Base-by-base conservation (phyloP, 2,113 vertebrate genomes). In the Ptyas mucosa region DNA sequence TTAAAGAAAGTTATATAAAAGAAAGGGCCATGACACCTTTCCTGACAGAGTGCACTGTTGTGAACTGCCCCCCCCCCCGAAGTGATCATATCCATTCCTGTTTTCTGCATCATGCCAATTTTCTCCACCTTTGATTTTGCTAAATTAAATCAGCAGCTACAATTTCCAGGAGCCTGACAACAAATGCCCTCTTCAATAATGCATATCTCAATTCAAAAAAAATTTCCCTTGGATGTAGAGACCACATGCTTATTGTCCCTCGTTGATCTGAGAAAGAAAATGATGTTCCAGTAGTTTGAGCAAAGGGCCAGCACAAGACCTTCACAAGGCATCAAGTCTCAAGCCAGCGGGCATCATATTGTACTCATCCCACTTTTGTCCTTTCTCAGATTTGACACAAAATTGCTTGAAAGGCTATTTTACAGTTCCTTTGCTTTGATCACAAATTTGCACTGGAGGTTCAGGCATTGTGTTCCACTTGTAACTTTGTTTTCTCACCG, bases 181-280 rank as follows among this genome's bases (percentile, higher is more conserved):
- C 3, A 64, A 95, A 93, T 34, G 81, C n/a, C 86, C 85, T 97
- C 53, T 91, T 97, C 96, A 97, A 97, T 97, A 97, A 97, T 95
- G 95, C 93, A 97, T 75, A 94, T 81, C 96, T 97, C 95, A 96
- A 93, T 97, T 97, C 93, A 95, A 89, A 69, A 92, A 92, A 93
- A 61, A 93, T 94, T 96, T 93, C 91, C 64, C 92, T 91, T 85
- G 93, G 90, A 94, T 95, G 96, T 94, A 95, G 96, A 95, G 85
- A 7, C 52, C 58, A 51, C 2, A 1, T 93, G 92, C 89, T 57
- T 92, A 5, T 3, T 95, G 93, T 90, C 81, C 92, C 89, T 93
- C 91, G 7, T 29, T 91, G 26, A 18, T 2, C 57, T 24, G 75
- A 55, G 75, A 96, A 95, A 94, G 43, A 92, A 87, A 53, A 85